Evolutionary conservation across 1,140 invertebrate genomes (phyloP).

Genomic region (Monochamus saltuarius): DNA sequence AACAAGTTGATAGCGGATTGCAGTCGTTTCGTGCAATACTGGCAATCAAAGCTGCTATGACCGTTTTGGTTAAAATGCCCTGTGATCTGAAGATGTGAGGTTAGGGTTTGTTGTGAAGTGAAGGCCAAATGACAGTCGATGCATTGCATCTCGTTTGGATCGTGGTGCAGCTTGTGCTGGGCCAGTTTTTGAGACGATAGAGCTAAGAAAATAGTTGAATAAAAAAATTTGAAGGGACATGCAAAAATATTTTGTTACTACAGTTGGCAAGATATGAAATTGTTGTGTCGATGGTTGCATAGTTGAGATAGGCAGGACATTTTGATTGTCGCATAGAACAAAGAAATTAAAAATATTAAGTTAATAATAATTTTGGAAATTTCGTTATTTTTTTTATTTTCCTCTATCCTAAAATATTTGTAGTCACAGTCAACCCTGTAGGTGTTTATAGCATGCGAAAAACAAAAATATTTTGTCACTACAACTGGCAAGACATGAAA

Average conservation of each 20-base stretch:
- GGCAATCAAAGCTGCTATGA: slow-evolving; percentile 57
- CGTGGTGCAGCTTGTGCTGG: slow-evolving; percentile 65
- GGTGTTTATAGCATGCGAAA: too few species aligned
- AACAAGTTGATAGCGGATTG: slow-evolving; percentile 65
- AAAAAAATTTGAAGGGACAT: too few species aligned
- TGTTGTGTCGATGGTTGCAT: too few species aligned
- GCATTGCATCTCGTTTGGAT: slow-evolving; percentile 52
- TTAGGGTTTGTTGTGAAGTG: slow-evolving; percentile 53
- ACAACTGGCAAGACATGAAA: too few species aligned
- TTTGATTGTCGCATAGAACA: too few species aligned
- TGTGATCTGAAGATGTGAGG: slow-evolving; percentile 58
- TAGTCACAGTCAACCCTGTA: too few species aligned
- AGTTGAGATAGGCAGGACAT: too few species aligned
- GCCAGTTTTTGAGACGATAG: slow-evolving; percentile 66
- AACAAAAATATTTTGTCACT: too few species aligned
- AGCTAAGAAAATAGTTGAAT: slow-evolving; percentile 7
- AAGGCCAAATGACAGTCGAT: slow-evolving; percentile 58
- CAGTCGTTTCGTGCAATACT: slow-evolving; percentile 68
- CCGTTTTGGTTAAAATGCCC: slow-evolving; percentile 56
- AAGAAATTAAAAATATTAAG: slow-evolving; percentile 10
- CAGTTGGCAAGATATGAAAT: too few species aligned
- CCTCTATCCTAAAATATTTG: too few species aligned
- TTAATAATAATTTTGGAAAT: background rate
- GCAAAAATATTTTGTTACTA: too few species aligned
- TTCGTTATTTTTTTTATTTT: slow-evolving; percentile 1